These are phyloP conservation scores for Acanthopleura granulata DNA, from an alignment of 2,888 invertebrate genomes.

Conservation along the genomic window DNA sequence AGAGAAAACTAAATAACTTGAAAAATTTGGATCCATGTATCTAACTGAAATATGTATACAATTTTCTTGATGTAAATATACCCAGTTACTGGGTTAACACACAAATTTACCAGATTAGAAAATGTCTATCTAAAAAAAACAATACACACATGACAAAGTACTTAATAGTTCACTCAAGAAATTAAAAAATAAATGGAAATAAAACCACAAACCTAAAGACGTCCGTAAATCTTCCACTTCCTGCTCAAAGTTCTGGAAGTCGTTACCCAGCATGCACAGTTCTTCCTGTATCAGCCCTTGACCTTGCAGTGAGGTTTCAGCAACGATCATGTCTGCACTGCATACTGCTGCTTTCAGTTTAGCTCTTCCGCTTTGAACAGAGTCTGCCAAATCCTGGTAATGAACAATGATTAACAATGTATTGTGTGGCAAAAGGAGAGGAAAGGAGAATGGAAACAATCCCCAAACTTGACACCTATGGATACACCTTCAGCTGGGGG, in stretches of 20 bases:
- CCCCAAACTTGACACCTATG: too few relatives aligned
- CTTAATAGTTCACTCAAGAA: too few relatives aligned
- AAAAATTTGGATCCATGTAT: too few relatives aligned
- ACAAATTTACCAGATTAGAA: too few relatives aligned
- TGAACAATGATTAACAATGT: conserved; percentile 14
- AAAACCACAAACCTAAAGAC: not conserved
- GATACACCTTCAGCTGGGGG: too few relatives aligned
- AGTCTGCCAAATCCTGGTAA: conserved; percentile 80
- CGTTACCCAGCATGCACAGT: conserved; percentile 51
- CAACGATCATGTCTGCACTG: conserved; percentile 76
- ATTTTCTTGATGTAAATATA: too few relatives aligned
- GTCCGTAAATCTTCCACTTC: conserved; percentile 42
- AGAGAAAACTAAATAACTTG: too few relatives aligned
- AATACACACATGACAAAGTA: too few relatives aligned
- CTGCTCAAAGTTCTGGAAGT: conserved; percentile 55
- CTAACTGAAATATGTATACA: too few relatives aligned
- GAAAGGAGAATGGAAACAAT: too few relatives aligned
- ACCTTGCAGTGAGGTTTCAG: conserved; percentile 83
- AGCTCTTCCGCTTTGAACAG: conserved; percentile 81
- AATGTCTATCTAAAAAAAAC: too few relatives aligned
- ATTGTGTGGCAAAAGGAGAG: not conserved
- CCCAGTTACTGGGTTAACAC: too few relatives aligned
- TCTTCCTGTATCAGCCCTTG: conserved; percentile 75
- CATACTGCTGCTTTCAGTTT: conserved; percentile 83
- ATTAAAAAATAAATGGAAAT: not conserved